A percentile compares a stretch with the other conserved stretches of the same genome.
Evolutionary conservation across 2,797 vertebrate species (phyloP).

Genomic region (Cryptoblepharus egeriae): DNA sequence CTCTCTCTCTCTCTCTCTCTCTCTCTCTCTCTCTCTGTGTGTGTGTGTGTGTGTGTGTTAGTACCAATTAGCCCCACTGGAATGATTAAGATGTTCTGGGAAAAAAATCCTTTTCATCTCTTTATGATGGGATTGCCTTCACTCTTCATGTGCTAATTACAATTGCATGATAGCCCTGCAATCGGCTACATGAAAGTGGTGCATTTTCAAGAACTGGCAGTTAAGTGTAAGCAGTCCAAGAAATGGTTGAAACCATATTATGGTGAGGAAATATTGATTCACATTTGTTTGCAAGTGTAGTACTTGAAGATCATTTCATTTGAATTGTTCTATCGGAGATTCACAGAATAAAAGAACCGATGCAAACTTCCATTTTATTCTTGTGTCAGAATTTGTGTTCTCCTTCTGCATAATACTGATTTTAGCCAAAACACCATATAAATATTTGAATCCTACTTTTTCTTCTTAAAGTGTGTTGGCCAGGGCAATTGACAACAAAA

Average conservation of each 20-base stretch:
- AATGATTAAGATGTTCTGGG: neutral
- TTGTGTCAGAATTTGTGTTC: neutral
- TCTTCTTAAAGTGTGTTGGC: too few relatives aligned
- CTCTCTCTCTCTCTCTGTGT: too few relatives aligned
- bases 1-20: too few relatives aligned
- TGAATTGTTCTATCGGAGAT: neutral
- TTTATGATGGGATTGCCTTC: slow-evolving; percentile 20
- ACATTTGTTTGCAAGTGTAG: neutral
- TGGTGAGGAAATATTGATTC: neutral
- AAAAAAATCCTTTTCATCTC: neutral
- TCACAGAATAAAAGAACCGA: neutral
- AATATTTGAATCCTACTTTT: too few relatives aligned
- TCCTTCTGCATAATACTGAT: neutral
- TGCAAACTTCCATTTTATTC: neutral
- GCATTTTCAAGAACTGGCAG: neutral
- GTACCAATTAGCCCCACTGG: neutral
- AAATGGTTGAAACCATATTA: neutral
- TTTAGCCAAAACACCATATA: neutral
- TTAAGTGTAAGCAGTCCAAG: neutral
- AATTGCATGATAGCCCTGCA: neutral
- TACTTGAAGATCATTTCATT: neutral
- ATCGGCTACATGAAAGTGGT: neutral
- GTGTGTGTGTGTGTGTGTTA: neutral
- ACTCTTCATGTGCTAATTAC: slow-evolving; percentile 11
- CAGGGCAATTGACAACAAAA: too few relatives aligned